Evolutionary conservation across 2,113 vertebrate genomes (phyloP), one percentile per base, ranked within the genome.

Genomic region (Ivindomyrus marchei): DNA sequence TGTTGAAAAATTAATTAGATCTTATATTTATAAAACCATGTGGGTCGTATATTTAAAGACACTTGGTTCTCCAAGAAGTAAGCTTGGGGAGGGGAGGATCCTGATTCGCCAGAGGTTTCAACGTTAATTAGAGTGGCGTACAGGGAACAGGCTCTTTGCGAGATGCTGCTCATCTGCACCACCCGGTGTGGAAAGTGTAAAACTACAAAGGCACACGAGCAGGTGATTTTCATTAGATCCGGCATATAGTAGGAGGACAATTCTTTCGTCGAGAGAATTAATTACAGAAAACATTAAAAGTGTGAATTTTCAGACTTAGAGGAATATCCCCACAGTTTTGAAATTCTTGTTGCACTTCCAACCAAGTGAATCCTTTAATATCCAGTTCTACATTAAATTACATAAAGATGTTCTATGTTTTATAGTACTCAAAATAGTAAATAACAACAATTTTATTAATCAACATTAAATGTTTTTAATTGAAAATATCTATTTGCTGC

Each of bases 21-120:
- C 58, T 88, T 45, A 45, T 62, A 62, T 39, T 58, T 62, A 66
- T 88, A 24, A 52, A 88, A 88, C 10, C 27, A 56, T 58, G 46
- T 49, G 39, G 87, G 36, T 42, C 62, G 36, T 89, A 47, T 49
- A 52, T 80, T 31, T 89, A 80, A 89, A 89, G 70, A 39, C 46
- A 42, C 5, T 89, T 50, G 27, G 49, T 21, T 36, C n/a, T 89
- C 88, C 66, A 46, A 49, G 39, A 89, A 50, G n/a, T 88, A 21
- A 89, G 66, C 46, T 24, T 27, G 15, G 58, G 88, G 88, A 88
- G 88, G 31, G 47, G 46, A n/a, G 19, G 88, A 45, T 13, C 11
- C 49, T 89, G 74, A 53, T 50, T 89, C 70, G 39, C 70, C 47
- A 80, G 17, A 53, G 70, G 31, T 50, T 53, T 89, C 36, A 83